Conservation (phyloP, 2,888 invertebrate genomes). For the Listrodromus nycthemerus region DNA sequence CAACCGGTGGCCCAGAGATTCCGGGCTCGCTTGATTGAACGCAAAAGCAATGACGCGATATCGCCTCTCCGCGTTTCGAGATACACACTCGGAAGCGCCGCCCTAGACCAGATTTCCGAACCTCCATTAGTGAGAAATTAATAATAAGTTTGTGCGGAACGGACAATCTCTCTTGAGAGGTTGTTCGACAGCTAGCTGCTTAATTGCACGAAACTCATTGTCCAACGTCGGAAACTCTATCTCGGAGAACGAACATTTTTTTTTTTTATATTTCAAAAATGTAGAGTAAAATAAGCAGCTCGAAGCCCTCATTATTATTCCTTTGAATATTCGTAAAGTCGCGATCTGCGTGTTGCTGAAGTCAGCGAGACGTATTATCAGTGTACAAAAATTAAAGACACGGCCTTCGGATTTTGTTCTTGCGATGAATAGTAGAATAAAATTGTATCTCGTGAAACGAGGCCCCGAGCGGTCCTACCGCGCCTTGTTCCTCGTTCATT, state of each 20-base stretch:
- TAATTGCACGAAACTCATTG: neutral
- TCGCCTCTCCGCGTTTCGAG: slow-evolving; percentile 15
- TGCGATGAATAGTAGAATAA: slow-evolving; percentile 19
- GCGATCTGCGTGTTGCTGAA: no score
- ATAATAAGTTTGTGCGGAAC: slow-evolving; percentile 73
- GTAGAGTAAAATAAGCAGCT: no score
- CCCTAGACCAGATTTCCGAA: slow-evolving; percentile 69
- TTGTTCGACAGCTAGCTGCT: neutral
- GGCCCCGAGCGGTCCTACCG: slow-evolving; percentile 46
- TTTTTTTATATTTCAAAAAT: no score
- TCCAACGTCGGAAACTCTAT: neutral
- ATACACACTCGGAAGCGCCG: slow-evolving; percentile 29
- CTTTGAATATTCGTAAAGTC: no score
- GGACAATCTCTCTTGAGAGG: slow-evolving; percentile 36
- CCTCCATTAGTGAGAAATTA: slow-evolving; percentile 71
- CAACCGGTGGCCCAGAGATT: slow-evolving; percentile 6
- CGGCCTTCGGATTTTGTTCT: no score
- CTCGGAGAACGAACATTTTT: neutral
- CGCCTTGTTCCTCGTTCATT: slow-evolving; percentile 27
- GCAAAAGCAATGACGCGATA: slow-evolving; percentile 22
- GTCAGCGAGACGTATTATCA: neutral
- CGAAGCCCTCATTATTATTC: no score
- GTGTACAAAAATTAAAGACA: neutral
- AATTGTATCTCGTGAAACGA: slow-evolving; percentile 44
- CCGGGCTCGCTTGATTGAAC: slow-evolving; percentile 55